These are phyloP conservation scores for Dissostichus mawsoni DNA, from an alignment of 2,113 vertebrate genomes.

Conservation along the genomic window DNA sequence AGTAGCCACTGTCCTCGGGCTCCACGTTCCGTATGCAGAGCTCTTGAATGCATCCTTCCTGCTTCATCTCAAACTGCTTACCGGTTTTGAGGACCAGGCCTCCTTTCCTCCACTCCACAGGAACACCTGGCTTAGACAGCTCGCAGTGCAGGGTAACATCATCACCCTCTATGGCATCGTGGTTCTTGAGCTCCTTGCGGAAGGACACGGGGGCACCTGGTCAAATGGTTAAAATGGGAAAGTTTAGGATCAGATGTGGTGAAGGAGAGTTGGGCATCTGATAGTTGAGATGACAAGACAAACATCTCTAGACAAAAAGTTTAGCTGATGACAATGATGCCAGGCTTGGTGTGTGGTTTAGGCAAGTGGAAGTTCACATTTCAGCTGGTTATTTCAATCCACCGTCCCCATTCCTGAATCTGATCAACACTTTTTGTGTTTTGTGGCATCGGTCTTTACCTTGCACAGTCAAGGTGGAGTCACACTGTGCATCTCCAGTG, in stretches of 20 bases:
- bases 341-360: constrained; percentile 27
- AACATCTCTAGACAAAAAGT: constrained; percentile 11
- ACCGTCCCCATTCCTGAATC: constrained; percentile 45
- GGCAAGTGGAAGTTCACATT: constrained; percentile 35
- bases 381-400: constrained; percentile 26
- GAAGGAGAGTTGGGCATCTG: constrained; percentile 17
- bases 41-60: constrained; percentile 83
- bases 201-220: constrained; percentile 86
- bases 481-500: constrained; percentile 85
- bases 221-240: constrained; percentile 52
- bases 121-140: constrained; percentile 81
- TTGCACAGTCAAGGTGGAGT: constrained; percentile 85
- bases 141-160: constrained; percentile 85
- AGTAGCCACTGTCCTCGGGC: constrained; percentile 89
- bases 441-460: constrained; percentile 74
- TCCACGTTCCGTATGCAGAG: constrained; percentile 85
- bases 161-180: constrained; percentile 86
- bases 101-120: constrained; percentile 91
- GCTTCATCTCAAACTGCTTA: constrained; percentile 87
- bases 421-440: constrained; percentile 8
- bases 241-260: constrained; percentile 33
- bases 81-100: constrained; percentile 85
- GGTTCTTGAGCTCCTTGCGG: constrained; percentile 85
- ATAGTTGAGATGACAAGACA: constrained; percentile 10
- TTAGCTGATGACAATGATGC: constrained; percentile 22